Percentiles rank a stretch among this genome's conserved stretches.
Conservation (phyloP, 2,113 vertebrate species). For the Siniperca chuatsi region DNA sequence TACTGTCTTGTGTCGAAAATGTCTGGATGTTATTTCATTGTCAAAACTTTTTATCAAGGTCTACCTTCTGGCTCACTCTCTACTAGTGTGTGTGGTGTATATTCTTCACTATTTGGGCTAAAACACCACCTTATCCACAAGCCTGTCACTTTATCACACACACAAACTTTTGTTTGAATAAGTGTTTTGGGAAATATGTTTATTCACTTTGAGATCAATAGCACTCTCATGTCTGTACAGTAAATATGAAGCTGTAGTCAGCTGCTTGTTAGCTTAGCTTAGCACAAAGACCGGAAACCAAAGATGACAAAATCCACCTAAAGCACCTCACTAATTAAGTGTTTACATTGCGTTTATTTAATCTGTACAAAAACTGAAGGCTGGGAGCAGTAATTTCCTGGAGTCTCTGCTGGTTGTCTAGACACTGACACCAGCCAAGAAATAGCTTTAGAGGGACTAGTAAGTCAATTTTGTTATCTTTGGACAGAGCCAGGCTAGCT, state of each 20-base stretch:
- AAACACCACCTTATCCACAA: neutral
- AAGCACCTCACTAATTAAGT: too few species aligned
- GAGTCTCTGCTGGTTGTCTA: too few species aligned
- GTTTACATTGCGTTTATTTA: too few species aligned
- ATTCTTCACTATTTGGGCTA: neutral
- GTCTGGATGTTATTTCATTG: neutral
- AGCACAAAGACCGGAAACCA: neutral
- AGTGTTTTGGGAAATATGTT: neutral
- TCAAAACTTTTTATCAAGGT: slow-evolving; percentile 13
- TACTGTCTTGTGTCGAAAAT: slow-evolving; percentile 8
- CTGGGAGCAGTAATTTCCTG: too few species aligned
- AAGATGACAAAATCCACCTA: too few species aligned
- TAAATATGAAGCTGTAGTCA: neutral
- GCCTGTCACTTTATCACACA: neutral
- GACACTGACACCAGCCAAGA: too few species aligned
- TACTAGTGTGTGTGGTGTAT: neutral
- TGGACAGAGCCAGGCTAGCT: too few species aligned
- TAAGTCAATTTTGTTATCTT: too few species aligned
- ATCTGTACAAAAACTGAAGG: too few species aligned
- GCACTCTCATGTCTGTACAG: neutral
- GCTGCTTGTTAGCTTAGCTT: neutral
- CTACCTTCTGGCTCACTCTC: neutral
- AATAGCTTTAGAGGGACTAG: too few species aligned
- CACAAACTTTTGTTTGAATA: neutral
- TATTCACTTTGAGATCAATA: neutral